These are phyloP conservation scores for Zaprionus bogoriensis DNA, from an alignment of 2,888 invertebrate species.

Conservation along the genomic window DNA sequence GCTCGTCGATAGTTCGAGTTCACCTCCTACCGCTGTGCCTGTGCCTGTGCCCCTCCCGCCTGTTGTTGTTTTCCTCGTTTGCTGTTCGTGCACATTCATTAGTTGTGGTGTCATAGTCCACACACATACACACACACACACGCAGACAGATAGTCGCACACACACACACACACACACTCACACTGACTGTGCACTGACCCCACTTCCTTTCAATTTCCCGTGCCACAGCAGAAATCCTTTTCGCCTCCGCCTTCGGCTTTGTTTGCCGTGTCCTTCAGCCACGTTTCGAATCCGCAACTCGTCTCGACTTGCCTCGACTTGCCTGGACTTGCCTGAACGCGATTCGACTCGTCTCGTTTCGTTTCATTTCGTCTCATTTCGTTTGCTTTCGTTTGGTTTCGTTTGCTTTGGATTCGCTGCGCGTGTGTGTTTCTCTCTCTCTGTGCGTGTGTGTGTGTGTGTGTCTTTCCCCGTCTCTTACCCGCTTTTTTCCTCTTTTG, in stretches of 20 bases:
- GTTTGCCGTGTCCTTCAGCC: constrained; percentile 46
- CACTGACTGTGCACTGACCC: constrained; percentile 50
- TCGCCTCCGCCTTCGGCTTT: constrained; percentile 29
- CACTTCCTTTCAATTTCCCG: constrained; percentile 58
- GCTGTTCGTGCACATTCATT: constrained; percentile 51
- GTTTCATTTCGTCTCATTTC: constrained; percentile 6
- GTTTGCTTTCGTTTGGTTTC: constrained; percentile 37
- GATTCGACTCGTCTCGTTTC: not conserved
- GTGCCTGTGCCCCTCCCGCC: too few species aligned
- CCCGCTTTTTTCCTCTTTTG: not conserved
- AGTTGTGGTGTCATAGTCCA: constrained; percentile 51
- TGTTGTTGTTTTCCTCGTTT: constrained; percentile 25
- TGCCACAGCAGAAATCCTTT: constrained; percentile 40
- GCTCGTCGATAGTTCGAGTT: not conserved
- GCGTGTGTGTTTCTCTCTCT: constrained; percentile 14
- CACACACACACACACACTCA: not conserved
- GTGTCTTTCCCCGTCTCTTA: not conserved
- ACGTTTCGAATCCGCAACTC: constrained; percentile 38
- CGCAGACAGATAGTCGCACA: not conserved
- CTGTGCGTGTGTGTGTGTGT: not conserved
- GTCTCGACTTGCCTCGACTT: constrained; percentile 6
- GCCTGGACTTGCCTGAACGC: too few species aligned
- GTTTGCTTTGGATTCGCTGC: constrained; percentile 28
- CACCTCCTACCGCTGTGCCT: not conserved
- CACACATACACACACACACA: constrained; percentile 11